A percentile compares a stretch with the other conserved stretches of the same genome.
Evolutionary conservation across 2,797 vertebrate genomes (phyloP).

Genomic region (Eptatretus atami): DNA sequence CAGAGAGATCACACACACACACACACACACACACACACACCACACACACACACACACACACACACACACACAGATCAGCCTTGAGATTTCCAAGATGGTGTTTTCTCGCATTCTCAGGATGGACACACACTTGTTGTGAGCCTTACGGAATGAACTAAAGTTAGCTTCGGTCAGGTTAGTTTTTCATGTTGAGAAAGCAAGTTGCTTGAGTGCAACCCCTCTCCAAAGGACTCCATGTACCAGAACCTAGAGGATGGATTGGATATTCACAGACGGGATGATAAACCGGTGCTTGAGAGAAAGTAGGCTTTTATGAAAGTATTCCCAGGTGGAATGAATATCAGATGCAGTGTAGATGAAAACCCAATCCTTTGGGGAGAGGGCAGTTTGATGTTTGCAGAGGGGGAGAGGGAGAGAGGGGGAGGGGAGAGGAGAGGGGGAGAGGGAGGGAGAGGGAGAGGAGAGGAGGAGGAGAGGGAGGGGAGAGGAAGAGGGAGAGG

Average conservation of each 20-base stretch:
- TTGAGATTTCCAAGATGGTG: not conserved
- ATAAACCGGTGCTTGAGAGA: too few relatives aligned
- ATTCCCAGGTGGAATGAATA: too few relatives aligned
- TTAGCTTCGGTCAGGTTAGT: too few relatives aligned
- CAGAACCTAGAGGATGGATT: too few relatives aligned
- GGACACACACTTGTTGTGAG: too few relatives aligned
- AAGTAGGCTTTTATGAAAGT: too few relatives aligned
- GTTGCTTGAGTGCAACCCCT: too few relatives aligned
- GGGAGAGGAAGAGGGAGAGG: not conserved
- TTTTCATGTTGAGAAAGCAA: too few relatives aligned
- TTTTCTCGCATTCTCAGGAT: not conserved
- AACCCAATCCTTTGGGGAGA: not conserved
- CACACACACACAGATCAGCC: not conserved
- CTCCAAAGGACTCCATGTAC: too few relatives aligned
- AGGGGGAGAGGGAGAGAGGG: not conserved
- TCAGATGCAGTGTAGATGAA: too few relatives aligned
- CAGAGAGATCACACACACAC: not conserved
- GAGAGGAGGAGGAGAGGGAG: not conserved
- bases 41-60: not conserved
- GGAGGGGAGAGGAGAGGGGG: not conserved
- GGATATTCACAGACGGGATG: too few relatives aligned
- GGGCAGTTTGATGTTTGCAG: not conserved
- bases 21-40: not conserved
- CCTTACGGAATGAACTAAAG: too few relatives aligned
- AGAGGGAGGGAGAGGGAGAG: not conserved